Conservation (phyloP, 2,888 invertebrate species). For the Caenorhabditis sp. region DNA sequence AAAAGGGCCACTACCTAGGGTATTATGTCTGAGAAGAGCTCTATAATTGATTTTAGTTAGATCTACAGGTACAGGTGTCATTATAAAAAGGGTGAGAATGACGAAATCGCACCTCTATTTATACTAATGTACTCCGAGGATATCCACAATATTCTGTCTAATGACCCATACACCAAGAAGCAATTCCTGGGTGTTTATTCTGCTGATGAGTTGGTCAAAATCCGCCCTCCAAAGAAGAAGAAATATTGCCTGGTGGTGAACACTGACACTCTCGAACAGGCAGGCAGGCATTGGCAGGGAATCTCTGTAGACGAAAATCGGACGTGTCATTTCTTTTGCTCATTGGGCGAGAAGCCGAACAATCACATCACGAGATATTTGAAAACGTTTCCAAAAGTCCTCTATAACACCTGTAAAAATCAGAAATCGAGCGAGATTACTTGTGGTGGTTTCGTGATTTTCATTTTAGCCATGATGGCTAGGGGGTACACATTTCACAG, state of each 20-base stretch:
- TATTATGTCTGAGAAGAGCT: too few relatives aligned
- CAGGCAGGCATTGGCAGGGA: conserved; percentile 18
- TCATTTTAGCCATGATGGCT: conserved; percentile 7
- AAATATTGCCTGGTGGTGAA: not conserved
- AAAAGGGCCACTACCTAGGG: too few relatives aligned
- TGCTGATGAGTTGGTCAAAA: not conserved
- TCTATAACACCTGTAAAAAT: not conserved
- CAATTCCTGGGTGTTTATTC: not conserved
- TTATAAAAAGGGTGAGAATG: too few relatives aligned
- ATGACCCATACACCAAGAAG: not conserved
- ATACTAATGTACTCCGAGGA: conserved; percentile 10
- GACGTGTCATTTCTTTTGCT: conserved; percentile 25
- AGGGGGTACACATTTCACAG: not conserved
- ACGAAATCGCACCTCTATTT: not conserved
- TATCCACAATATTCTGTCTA: not conserved
- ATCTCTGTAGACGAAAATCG: not conserved
- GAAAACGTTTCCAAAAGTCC: not conserved
- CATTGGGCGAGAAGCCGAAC: conserved; percentile 12
- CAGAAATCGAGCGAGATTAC: not conserved
- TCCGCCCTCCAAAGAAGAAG: not conserved
- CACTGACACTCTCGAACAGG: not conserved
- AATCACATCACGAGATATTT: not conserved
- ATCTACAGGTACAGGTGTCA: too few relatives aligned
- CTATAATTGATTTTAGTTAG: too few relatives aligned
- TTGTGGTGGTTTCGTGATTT: not conserved